Evolutionary conservation across 1,140 invertebrate species (phyloP).

Genomic region (Colletes latitarsis): DNA sequence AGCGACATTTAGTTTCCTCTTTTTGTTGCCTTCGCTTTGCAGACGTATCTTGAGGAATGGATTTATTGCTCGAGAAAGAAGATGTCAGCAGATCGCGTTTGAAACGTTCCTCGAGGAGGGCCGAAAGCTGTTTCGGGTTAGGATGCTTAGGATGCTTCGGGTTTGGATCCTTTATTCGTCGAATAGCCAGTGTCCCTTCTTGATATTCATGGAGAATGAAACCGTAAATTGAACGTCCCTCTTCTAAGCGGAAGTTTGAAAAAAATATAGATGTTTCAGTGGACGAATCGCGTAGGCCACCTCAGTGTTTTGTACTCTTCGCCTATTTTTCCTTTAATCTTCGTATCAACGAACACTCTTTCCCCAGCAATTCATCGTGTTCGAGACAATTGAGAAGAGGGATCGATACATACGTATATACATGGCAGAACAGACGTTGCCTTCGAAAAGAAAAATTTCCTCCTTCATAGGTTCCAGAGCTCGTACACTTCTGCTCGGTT

Average conservation of each 20-base stretch:
- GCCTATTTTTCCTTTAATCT: neutral
- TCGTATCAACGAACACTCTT: slow-evolving; percentile 14
- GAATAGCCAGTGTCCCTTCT: too few relatives aligned
- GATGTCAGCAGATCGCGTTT: neutral
- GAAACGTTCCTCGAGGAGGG: too few relatives aligned
- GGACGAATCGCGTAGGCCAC: too few relatives aligned
- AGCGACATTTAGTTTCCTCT: neutral
- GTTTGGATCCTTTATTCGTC: too few relatives aligned
- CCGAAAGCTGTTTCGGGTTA: too few relatives aligned
- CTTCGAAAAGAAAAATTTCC: slow-evolving; percentile 10
- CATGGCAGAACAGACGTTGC: neutral
- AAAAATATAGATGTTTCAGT: too few relatives aligned
- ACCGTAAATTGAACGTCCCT: too few relatives aligned
- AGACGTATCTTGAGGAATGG: neutral
- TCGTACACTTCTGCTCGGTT: slow-evolving; percentile 51
- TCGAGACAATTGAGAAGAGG: slow-evolving; percentile 11
- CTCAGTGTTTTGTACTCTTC: too few relatives aligned
- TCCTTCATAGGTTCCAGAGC: slow-evolving; percentile 9
- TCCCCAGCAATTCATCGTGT: neutral
- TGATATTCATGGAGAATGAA: too few relatives aligned
- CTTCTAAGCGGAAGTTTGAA: too few relatives aligned
- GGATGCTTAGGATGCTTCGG: too few relatives aligned
- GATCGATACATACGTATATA: slow-evolving; percentile 6
- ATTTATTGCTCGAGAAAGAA: neutral
- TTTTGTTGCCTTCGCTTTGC: neutral